Evolutionary conservation across 1,140 invertebrate genomes (phyloP), one percentile per base, ranked within the genome.

Genomic region (Drosophila triauraria): DNA sequence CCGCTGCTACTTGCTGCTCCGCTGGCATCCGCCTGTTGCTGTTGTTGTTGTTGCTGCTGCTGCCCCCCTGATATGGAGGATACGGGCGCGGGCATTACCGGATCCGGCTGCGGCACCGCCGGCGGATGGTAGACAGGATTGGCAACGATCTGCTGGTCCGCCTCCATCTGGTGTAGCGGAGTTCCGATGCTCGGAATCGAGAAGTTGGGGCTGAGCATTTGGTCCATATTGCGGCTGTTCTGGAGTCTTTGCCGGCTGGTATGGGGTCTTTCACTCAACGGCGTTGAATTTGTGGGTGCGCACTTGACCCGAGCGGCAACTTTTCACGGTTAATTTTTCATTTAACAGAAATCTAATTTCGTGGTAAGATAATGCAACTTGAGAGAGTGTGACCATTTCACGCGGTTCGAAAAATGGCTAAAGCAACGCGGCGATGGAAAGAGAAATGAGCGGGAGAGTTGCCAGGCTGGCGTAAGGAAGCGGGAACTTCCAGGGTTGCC

Each of bases 161-260:
- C 97, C 91, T 98, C 97, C n/a, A 97, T 96, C 81, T 98, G 97
- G 94, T 98, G 97, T 17, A 97, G 90, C 7, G 97, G 97, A 3
- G 97, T 98, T 57, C 97, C 97, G 90, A 98, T 97, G 91, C 97
- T 97, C 57, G 97, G 97, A 93, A 98, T 97, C 75, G 96, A 97
- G 88, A 96, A 97, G 47, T 96, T 97, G 3, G 97, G 97, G 94
- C 97, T 98, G 72, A 98, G 93, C 96, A 98, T 97, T 93, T 97
- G 96, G 95, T 98, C 91, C 91, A 92, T 92, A 12, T 64, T 78
- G 57, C 23, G 12, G 65, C 43, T 30, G 71, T 35, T 75, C 17
- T 75, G 17, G 5, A 27, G 9, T 69, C 48, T 58, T 9, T 25
- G 5, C n/a, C 20, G 15, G 4, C 25, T 15, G 44, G 8, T 9